Evolutionary conservation across 2,797 vertebrate genomes (phyloP).

Genomic region (Florisuga fusca): DNA sequence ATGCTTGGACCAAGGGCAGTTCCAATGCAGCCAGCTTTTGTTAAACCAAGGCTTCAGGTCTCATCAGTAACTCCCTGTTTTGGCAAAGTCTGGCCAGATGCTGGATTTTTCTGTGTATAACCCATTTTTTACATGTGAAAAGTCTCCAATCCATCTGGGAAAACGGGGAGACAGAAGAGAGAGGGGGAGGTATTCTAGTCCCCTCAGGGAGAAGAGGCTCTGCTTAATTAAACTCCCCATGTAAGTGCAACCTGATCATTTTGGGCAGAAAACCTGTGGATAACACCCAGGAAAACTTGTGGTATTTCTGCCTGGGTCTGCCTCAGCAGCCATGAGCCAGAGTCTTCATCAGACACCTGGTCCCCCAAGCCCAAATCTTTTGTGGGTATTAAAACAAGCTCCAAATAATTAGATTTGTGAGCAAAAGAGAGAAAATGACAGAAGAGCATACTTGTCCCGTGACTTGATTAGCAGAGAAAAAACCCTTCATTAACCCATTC

Average conservation of each 20-base stretch:
- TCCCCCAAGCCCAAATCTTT: neutral
- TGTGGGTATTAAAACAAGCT: accelerated
- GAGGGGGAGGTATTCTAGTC: neutral
- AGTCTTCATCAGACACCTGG: neutral
- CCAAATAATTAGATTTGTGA: neutral
- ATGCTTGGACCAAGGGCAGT: neutral
- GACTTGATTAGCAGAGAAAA: neutral
- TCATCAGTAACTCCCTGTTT: neutral
- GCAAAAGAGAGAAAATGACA: neutral
- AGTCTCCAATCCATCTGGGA: neutral
- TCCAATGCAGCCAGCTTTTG: neutral
- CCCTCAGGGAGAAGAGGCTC: neutral
- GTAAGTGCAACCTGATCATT: neutral
- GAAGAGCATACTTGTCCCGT: neutral
- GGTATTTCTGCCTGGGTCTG: neutral
- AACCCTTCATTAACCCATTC: neutral
- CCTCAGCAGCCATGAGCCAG: neutral
- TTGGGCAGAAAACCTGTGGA: neutral
- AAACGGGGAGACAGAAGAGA: neutral
- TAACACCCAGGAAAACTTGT: neutral
- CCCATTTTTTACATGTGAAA: neutral
- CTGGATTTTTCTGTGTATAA: neutral
- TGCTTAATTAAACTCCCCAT: neutral
- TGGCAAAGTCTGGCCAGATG: neutral
- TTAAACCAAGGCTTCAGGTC: neutral